Evolutionary conservation across 2,888 invertebrate species (phyloP).

Genomic region (Pharmacophagus antenor): DNA sequence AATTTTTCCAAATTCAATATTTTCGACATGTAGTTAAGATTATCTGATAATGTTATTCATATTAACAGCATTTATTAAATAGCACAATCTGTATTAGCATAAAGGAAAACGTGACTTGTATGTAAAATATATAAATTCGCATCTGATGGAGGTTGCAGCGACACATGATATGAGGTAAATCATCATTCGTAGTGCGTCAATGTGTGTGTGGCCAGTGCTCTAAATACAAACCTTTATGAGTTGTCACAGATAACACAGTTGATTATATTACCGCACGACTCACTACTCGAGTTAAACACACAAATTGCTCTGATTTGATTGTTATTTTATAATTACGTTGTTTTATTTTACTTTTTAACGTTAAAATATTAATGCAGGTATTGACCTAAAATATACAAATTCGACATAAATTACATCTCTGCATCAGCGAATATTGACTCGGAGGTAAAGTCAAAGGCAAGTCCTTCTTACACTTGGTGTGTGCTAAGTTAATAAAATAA

Average conservation of each 20-base stretch:
- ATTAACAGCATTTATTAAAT: neutral
- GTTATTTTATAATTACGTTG: too few species aligned
- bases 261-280: neutral
- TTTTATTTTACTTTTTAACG: too few species aligned
- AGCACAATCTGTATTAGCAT: neutral
- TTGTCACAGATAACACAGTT: neutral
- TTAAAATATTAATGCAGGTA: too few species aligned
- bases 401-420: too few species aligned
- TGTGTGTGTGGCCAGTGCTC: constrained; percentile 34
- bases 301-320: neutral
- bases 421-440: too few species aligned
- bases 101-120: constrained; percentile 30
- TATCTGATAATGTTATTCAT: neutral
- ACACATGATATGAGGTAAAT: constrained; percentile 36
- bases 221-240: constrained; percentile 37
- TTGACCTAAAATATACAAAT: too few species aligned
- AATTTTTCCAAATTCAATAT: too few species aligned
- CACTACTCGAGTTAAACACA: neutral
- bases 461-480: too few species aligned
- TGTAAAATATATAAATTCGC: constrained; percentile 22
- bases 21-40: neutral
- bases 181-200: constrained; percentile 32
- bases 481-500: too few species aligned
- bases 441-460: too few species aligned
- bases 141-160: constrained; percentile 32